Evolutionary conservation across 1,140 invertebrate species (phyloP), one percentile per base, ranked within the genome.

Genomic region (Paraescarpia echinospica): DNA sequence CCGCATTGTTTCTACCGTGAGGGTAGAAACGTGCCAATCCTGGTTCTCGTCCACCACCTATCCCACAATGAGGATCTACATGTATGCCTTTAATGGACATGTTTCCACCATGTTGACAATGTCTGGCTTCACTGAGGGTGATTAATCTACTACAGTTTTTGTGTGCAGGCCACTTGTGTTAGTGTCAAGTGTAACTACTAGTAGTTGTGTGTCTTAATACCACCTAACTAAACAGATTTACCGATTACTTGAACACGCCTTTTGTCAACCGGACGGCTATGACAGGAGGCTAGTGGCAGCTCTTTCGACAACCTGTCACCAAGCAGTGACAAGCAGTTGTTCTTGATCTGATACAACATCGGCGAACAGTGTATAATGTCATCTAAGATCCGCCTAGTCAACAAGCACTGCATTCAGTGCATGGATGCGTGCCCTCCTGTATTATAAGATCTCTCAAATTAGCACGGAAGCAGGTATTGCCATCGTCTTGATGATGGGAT

Each of bases 201-300:
- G 12, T 18, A 77, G 59, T 77, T 77, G 59, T 77, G 59, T 77
- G 59, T 77, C 59, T 77, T 77, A 77, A 77, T 77, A 77, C 14
- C 59, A 77, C 59, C 41, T 41, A 77, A 77, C 59, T 77, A 77
- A 77, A 77, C 59, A 77, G 59, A 77, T 77, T 77, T 77, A 77
- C 59, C 27, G 59, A 77, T 77, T 77, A 77, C 27, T 77, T 27
- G 18, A 77, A 77, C 27, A 77, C 59, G 22, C 8, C 59, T 77
- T 31, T 77, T 77, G 59, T 77, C 59, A 77, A 22, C 59, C 22
- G 59, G 27, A 77, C 22, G 59, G 22, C 59, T 14, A 4, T 77
- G 59, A 77, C 59, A 12, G 59, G 59, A 31, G 59, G 22, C 59
- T 77, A 77, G 9, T 77, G 59, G 22, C 59, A 77, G 59, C 59